Evolutionary conservation across 2,888 invertebrate species (phyloP).

Genomic region (Yponomeuta plumbellus): DNA sequence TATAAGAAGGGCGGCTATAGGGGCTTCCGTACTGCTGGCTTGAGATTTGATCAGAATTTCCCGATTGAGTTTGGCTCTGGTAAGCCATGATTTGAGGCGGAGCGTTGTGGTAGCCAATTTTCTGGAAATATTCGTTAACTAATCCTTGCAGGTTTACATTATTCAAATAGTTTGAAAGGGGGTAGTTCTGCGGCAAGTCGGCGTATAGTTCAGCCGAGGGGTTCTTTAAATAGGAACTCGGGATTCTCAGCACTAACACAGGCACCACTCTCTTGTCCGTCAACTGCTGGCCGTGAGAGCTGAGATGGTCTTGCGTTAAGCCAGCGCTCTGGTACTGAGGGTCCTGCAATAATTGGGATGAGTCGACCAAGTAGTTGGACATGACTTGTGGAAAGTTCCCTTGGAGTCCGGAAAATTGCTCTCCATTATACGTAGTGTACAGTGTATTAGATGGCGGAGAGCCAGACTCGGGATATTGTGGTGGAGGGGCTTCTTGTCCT

Average conservation of each 20-base stretch:
- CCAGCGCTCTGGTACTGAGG: slow-evolving; percentile 71
- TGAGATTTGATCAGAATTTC: slow-evolving; percentile 25
- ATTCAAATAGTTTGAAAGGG: slow-evolving; percentile 71
- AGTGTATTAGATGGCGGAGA: slow-evolving; percentile 45
- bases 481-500: slow-evolving; percentile 39
- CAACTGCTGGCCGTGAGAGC: slow-evolving; percentile 47
- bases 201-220: slow-evolving; percentile 73
- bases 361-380: slow-evolving; percentile 66
- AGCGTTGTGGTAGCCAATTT: slow-evolving; percentile 57
- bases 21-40: slow-evolving; percentile 56
- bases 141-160: slow-evolving; percentile 74
- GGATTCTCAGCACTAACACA: slow-evolving; percentile 75
- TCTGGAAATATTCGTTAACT: slow-evolving; percentile 71
- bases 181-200: slow-evolving; percentile 73
- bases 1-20: slow-evolving; percentile 59
- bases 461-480: slow-evolving; percentile 26
- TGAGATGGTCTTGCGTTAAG: slow-evolving; percentile 64
- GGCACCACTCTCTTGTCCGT: slow-evolving; percentile 60
- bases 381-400: slow-evolving; percentile 66
- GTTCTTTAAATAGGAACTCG: slow-evolving; percentile 73
- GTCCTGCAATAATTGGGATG: slow-evolving; percentile 57
- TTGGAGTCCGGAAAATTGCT: slow-evolving; percentile 60
- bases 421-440: slow-evolving; percentile 68
- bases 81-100: slow-evolving; percentile 61
- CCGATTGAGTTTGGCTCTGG: slow-evolving; percentile 36